phyloP scores from a whole-genome alignment of 37 sponge, comb jelly and placozoan species.

The Lycopodina hypogea region DNA sequence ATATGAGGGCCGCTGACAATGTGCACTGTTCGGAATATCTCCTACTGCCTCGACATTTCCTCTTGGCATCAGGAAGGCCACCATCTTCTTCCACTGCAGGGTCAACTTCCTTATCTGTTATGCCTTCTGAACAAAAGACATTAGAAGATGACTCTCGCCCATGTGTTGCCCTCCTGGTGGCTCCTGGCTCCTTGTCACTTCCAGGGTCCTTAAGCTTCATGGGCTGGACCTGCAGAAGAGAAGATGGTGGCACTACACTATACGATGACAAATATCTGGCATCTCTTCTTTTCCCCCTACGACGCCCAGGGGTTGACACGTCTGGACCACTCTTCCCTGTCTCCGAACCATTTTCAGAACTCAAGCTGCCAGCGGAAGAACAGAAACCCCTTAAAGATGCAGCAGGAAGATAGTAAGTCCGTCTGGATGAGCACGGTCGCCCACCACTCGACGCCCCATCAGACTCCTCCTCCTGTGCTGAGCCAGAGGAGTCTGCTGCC shows the following conservation, averaged over 20 bases:
- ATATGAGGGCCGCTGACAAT: too few relatives aligned
- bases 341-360: neutral
- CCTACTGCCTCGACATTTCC: neutral
- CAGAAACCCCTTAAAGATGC: neutral
- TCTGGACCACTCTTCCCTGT: neutral
- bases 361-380: neutral
- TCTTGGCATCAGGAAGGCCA: neutral
- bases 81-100: neutral
- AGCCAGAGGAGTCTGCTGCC: neutral
- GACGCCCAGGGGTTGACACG: neutral
- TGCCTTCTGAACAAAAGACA: neutral
- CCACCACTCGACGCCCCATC: neutral
- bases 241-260: neutral
- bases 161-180: neutral
- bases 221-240: neutral
- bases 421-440: too few relatives aligned
- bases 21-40: neutral
- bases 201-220: neutral
- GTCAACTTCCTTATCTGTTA: neutral
- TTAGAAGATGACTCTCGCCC: neutral
- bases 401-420: neutral
- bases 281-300: neutral
- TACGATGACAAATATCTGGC: neutral
- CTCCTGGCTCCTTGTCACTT: neutral
- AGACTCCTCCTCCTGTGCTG: neutral